Percentiles rank a stretch among this genome's conserved stretches.
Evolutionary conservation across 2,888 invertebrate genomes (phyloP).

Genomic region (Thecocarcelia acutangulata): DNA sequence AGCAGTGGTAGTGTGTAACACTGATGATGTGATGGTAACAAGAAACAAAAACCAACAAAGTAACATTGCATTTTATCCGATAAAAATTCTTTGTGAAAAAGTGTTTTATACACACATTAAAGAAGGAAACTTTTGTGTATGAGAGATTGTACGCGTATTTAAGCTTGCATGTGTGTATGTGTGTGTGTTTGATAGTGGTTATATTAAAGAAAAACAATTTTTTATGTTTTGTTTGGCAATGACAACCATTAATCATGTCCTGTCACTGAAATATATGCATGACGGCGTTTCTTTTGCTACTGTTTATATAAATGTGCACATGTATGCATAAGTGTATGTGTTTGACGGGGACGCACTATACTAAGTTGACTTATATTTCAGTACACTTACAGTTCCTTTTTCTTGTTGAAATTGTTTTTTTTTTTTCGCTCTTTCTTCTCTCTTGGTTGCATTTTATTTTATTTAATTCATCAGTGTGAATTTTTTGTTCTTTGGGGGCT

Average conservation of each 20-base stretch:
- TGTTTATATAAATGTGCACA: background rate
- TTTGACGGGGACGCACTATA: conserved; percentile 58
- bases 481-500: conserved; percentile 56
- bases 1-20: conserved; percentile 49
- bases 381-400: conserved; percentile 52
- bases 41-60: conserved; percentile 54
- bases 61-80: conserved; percentile 65
- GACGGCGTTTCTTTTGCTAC: conserved; percentile 71
- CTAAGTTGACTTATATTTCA: conserved; percentile 61
- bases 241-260: conserved; percentile 82
- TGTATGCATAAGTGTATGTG: conserved; percentile 11
- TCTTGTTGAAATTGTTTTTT: conserved; percentile 48
- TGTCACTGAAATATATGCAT: conserved; percentile 80
- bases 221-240: conserved; percentile 76
- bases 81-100: conserved; percentile 52
- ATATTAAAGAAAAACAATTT: conserved; percentile 65
- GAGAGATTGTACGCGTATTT: conserved; percentile 9
- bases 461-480: conserved; percentile 65
- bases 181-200: conserved; percentile 31
- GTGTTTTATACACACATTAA: conserved; percentile 12
- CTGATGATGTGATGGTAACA: conserved; percentile 55
- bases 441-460: conserved; percentile 61
- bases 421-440: conserved; percentile 38
- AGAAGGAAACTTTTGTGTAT: conserved; percentile 41
- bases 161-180: background rate